Conservation (phyloP, 2,113 vertebrate species). For the Callorhinus ursinus region DNA sequence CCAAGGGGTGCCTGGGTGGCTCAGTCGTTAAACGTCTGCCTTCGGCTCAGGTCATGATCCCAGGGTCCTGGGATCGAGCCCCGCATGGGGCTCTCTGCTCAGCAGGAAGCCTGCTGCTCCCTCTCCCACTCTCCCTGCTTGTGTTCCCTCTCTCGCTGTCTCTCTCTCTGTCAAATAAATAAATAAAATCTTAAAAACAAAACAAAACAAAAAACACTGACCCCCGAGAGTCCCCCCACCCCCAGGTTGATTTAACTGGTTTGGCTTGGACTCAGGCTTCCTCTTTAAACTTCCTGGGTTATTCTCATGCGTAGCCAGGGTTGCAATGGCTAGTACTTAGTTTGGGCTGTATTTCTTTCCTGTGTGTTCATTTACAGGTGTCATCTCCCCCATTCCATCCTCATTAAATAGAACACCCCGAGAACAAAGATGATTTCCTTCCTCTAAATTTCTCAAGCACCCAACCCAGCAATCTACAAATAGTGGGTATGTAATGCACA, state of each 20-base stretch:
- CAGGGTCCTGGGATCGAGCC: no score
- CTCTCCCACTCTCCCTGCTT: no score
- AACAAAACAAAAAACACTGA: background rate
- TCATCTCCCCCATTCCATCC: background rate
- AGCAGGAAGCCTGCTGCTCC: no score
- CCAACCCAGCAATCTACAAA: background rate
- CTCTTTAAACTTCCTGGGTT: constrained; percentile 7
- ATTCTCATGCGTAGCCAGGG: background rate
- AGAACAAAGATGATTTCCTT: background rate
- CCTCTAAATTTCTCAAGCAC: constrained; percentile 17
- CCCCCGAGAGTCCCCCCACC: background rate
- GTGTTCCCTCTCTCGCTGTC: no score
- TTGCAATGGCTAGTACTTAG: background rate
- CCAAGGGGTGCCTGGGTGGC: no score
- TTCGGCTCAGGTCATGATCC: no score
- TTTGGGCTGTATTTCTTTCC: background rate
- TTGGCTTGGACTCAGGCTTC: background rate
- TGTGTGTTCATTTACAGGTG: background rate
- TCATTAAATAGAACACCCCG: background rate
- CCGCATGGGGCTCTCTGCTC: no score
- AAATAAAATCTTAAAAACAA: no score
- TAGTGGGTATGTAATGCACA: background rate
- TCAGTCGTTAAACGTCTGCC: no score
- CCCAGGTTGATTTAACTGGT: background rate
- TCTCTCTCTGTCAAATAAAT: no score